Evolutionary conservation across 2,888 invertebrate species (phyloP).

Genomic region (Ormyrus rosae): DNA sequence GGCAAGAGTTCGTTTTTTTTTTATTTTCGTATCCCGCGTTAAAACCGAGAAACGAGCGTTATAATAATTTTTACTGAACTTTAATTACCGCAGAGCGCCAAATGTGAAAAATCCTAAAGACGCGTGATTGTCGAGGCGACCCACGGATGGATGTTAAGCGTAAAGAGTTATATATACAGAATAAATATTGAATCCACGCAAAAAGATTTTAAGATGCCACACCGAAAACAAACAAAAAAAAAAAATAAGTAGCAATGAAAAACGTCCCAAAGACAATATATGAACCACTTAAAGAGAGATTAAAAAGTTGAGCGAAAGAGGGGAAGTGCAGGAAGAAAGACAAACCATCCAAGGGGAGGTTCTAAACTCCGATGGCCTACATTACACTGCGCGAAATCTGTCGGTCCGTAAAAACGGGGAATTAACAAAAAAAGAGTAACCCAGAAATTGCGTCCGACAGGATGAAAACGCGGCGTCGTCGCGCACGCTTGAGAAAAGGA

Average conservation of each 20-base stretch:
- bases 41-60: not conserved
- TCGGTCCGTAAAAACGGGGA: slow-evolving; percentile 5
- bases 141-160: not conserved
- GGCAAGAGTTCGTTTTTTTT: not conserved
- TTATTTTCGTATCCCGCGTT: slow-evolving; percentile 4
- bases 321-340: not conserved
- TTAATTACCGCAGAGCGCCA: slow-evolving; percentile 24
- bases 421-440: not conserved
- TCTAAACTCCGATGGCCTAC: slow-evolving; percentile 49
- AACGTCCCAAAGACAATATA: slow-evolving; percentile 74
- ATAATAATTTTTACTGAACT: slow-evolving; percentile 45
- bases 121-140: slow-evolving; percentile 19
- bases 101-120: slow-evolving; percentile 28
- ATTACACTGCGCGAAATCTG: slow-evolving; percentile 40
- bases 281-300: slow-evolving; percentile 32
- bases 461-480: slow-evolving; percentile 8
- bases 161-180: not conserved
- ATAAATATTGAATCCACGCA: slow-evolving; percentile 17
- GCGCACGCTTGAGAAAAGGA: not conserved
- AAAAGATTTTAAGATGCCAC: slow-evolving; percentile 10
- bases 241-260: slow-evolving; percentile 65
- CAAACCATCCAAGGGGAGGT: slow-evolving; percentile 32
- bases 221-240: slow-evolving; percentile 59
- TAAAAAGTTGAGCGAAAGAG: not conserved
- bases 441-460: slow-evolving; percentile 29